Percentiles rank a stretch among this genome's conserved stretches.
Evolutionary conservation across 1,140 invertebrate species (phyloP).

Genomic region (Eupristina koningsbergeri): DNA sequence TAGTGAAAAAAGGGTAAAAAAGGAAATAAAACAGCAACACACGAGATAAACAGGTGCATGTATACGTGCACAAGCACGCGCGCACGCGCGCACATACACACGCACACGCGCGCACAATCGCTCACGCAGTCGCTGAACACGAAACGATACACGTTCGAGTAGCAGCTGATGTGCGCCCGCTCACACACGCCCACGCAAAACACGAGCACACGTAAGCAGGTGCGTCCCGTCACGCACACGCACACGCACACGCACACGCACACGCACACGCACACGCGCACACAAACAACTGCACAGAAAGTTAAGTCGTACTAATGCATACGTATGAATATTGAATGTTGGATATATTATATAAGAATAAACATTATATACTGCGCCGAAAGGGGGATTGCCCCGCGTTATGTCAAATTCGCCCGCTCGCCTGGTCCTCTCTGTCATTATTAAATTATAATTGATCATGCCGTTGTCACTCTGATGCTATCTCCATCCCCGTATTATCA

Average conservation of each 20-base stretch:
- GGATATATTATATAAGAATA: slow-evolving; percentile 57
- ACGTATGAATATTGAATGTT: slow-evolving; percentile 65
- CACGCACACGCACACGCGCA: neutral
- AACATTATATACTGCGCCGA: slow-evolving; percentile 37
- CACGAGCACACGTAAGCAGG: neutral
- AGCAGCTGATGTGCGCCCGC: neutral
- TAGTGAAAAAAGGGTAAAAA: slow-evolving; percentile 19
- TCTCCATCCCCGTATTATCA: neutral
- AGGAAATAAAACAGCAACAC: neutral
- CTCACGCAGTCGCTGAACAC: too few relatives aligned
- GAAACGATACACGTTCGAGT: neutral
- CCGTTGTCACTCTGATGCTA: neutral
- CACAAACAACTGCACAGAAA: slow-evolving; percentile 54
- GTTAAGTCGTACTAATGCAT: slow-evolving; percentile 60
- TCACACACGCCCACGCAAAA: neutral
- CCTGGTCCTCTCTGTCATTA: slow-evolving; percentile 13
- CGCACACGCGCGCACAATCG: neutral
- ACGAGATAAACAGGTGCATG: neutral
- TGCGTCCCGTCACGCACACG: neutral
- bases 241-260: neutral
- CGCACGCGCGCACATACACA: neutral
- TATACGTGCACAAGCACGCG: neutral
- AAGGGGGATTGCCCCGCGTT: slow-evolving; percentile 20
- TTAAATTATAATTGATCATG: slow-evolving; percentile 23
- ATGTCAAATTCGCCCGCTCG: slow-evolving; percentile 3